Conservation (phyloP, 2,113 vertebrate genomes). For the Percopsis transmontana region DNA sequence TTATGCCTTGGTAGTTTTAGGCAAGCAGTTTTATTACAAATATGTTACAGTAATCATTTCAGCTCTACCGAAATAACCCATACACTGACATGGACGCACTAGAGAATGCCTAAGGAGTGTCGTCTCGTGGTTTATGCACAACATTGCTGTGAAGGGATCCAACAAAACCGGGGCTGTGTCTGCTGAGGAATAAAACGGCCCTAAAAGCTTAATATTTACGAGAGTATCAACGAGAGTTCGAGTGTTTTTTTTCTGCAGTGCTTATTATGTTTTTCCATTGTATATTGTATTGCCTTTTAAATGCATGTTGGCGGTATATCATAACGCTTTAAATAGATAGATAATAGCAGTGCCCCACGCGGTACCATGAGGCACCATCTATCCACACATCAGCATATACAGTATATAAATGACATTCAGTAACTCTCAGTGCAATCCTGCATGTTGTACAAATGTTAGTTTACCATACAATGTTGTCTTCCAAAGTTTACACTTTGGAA, state of each 20-base stretch:
- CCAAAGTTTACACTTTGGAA: slow-evolving; percentile 45
- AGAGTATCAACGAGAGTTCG: slow-evolving; percentile 59
- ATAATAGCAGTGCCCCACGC: slow-evolving; percentile 74
- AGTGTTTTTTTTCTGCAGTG: slow-evolving; percentile 68
- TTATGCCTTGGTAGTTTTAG: slow-evolving; percentile 78
- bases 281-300: slow-evolving; percentile 79
- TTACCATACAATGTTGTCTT: slow-evolving; percentile 76
- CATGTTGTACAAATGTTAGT: slow-evolving; percentile 83
- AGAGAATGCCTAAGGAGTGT: slow-evolving; percentile 79
- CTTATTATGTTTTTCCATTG: slow-evolving; percentile 64
- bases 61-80: slow-evolving; percentile 92
- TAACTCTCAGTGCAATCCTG: slow-evolving; percentile 74
- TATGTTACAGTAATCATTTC: slow-evolving; percentile 90
- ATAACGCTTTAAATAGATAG: slow-evolving; percentile 80
- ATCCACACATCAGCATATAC: slow-evolving; percentile 75
- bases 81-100: slow-evolving; percentile 86
- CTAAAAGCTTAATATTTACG: slow-evolving; percentile 56
- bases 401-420: slow-evolving; percentile 88
- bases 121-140: slow-evolving; percentile 77
- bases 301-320: slow-evolving; percentile 76
- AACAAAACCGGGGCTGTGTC: slow-evolving; percentile 68
- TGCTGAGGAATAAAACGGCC: slow-evolving; percentile 70
- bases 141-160: slow-evolving; percentile 74
- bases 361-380: slow-evolving; percentile 72
- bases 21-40: slow-evolving; percentile 99